Evolutionary conservation across 2,888 invertebrate genomes (phyloP).

Genomic region (Chrysolina americana): DNA sequence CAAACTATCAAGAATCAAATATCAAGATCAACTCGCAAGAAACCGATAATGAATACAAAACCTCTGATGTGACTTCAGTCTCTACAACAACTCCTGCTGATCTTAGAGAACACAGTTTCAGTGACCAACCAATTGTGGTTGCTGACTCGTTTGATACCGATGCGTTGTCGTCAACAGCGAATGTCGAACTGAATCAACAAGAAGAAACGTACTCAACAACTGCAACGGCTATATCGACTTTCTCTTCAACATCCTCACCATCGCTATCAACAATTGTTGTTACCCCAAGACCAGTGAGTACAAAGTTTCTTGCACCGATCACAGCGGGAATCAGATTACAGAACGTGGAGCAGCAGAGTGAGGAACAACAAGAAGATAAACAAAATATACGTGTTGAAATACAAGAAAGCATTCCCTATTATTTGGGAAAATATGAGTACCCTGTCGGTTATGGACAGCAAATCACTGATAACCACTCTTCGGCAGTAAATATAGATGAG

Average conservation of each 20-base stretch:
- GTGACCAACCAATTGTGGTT: slow-evolving; percentile 66
- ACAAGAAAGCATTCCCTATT: slow-evolving; percentile 76
- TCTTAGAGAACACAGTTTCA: slow-evolving; percentile 53
- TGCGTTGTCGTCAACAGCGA: slow-evolving; percentile 57
- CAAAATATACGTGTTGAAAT: slow-evolving; percentile 74
- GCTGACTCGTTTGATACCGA: slow-evolving; percentile 63
- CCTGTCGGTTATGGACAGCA: slow-evolving; percentile 67
- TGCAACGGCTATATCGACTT: slow-evolving; percentile 54
- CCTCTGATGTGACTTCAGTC: slow-evolving; percentile 34
- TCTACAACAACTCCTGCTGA: slow-evolving; percentile 52
- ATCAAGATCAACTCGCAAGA: slow-evolving; percentile 31
- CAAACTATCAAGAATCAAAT: slow-evolving; percentile 26
- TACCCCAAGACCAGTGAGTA: slow-evolving; percentile 73
- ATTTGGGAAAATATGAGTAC: slow-evolving; percentile 69
- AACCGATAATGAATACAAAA: slow-evolving; percentile 35
- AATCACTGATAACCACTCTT: slow-evolving; percentile 42
- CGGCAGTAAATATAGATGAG: slow-evolving; percentile 56
- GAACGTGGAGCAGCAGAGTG: slow-evolving; percentile 61
- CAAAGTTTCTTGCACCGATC: slow-evolving; percentile 75
- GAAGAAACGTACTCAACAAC: slow-evolving; percentile 53
- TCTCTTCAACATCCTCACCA: slow-evolving; percentile 47
- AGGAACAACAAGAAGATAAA: slow-evolving; percentile 53
- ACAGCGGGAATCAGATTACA: slow-evolving; percentile 74
- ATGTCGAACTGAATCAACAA: slow-evolving; percentile 45
- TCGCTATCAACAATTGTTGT: slow-evolving; percentile 67